Evolutionary conservation across 2,888 invertebrate species (phyloP).

Genomic region (Drosophila leonis): DNA sequence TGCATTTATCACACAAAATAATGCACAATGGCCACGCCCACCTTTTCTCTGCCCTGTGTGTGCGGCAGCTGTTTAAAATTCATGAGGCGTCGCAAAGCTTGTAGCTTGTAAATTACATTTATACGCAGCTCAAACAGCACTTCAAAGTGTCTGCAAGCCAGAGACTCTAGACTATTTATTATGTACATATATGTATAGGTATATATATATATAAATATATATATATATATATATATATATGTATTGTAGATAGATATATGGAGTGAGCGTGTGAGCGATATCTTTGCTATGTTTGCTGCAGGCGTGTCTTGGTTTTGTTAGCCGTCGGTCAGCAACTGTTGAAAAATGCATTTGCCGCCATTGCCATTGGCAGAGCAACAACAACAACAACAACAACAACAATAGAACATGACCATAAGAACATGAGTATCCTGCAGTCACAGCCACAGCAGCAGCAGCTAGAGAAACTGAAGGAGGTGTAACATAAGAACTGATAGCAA

Average conservation of each 20-base stretch:
- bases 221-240: neutral
- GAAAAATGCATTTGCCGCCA: constrained; percentile 37
- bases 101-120: constrained; percentile 75
- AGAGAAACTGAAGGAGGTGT: neutral
- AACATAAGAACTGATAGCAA: constrained; percentile 4
- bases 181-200: constrained; percentile 1
- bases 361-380: neutral
- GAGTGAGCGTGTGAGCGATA: neutral
- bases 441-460: too few species aligned
- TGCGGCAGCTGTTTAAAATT: constrained; percentile 67
- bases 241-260: too few species aligned
- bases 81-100: constrained; percentile 69
- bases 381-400: constrained; percentile 14
- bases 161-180: neutral
- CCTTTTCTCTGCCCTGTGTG: neutral
- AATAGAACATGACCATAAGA: constrained; percentile 27
- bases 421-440: neutral
- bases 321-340: constrained; percentile 31
- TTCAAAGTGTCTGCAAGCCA: constrained; percentile 43
- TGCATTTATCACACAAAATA: constrained; percentile 74
- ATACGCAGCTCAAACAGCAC: constrained; percentile 74
- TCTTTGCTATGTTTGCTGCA: constrained; percentile 4
- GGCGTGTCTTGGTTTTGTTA: constrained; percentile 15
- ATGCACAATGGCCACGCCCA: constrained; percentile 53
- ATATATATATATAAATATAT: neutral